Evolutionary conservation across 2,113 vertebrate species (phyloP).

Genomic region (Raja brachyura): DNA sequence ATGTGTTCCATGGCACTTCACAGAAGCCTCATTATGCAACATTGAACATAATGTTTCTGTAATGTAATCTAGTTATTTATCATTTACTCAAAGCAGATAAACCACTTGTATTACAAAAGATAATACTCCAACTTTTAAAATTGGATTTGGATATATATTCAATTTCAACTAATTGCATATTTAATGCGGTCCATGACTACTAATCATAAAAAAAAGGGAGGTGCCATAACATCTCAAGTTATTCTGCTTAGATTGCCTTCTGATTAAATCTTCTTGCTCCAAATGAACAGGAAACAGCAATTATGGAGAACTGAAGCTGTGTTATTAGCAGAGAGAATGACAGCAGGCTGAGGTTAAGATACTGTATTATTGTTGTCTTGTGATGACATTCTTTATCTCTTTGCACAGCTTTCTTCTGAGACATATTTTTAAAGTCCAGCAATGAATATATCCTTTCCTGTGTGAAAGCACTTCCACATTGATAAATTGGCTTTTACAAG

Average conservation of each 20-base stretch:
- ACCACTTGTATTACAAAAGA: not conserved
- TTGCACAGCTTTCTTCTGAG: not conserved
- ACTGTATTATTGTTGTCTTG: not conserved
- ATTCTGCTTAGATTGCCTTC: not conserved
- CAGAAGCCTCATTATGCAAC: too few relatives aligned
- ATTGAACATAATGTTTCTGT: not conserved
- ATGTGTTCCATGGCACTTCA: too few relatives aligned
- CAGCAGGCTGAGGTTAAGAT: not conserved
- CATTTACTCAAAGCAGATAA: not conserved
- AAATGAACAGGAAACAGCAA: not conserved
- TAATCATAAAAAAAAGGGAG: not conserved
- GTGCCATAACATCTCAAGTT: not conserved
- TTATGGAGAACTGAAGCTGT: not conserved
- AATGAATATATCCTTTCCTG: not conserved
- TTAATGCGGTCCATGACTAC: not conserved
- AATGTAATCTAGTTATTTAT: not conserved
- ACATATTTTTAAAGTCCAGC: not conserved
- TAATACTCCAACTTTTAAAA: not conserved
- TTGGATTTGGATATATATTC: not conserved
- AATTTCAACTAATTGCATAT: not conserved
- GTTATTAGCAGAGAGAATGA: not conserved
- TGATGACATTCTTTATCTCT: not conserved
- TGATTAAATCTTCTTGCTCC: not conserved
- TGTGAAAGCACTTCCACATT: not conserved
- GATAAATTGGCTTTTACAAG: too few relatives aligned